Base-by-base conservation (phyloP, 1,140 invertebrate genomes). In the Vollenhovia emeryi region DNA sequence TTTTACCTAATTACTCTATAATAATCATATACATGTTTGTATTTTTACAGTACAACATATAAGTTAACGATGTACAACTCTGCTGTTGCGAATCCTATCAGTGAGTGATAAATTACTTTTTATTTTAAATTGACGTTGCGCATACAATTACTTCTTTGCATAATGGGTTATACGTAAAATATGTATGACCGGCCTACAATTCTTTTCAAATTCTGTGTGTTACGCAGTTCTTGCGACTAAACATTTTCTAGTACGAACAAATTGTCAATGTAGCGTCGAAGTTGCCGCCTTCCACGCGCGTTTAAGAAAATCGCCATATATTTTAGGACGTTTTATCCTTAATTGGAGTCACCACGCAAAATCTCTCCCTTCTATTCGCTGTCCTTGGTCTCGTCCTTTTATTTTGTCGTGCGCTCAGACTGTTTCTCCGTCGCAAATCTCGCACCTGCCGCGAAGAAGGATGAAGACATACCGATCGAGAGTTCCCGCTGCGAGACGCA, bases 391-490 rank as follows among this genome's bases (percentile, higher is more conserved):
- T 50, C 71, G 52, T n/a, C n/a, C 36, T 45, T 84, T 76, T 73
- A 82, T 82, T 76, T 33, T 43, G 71, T 84, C 43, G 43, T 43
- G 43, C 11, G 45, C 50, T 21, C 60, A 43, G 64, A 43, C 52
- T 48, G 36, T 55, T 73, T 83, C 64, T 50, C 52, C 50, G 21
- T 80, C 83, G 69, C 71, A 24, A 82, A 78, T 86, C 75, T 87
- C 80, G 66, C 89, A 89, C 90, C 84, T 90, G 86, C 90, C 88
- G 78, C 52, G 83, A 74, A 66, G 69, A 86, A 86, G 52, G 85
- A 89, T 90, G 89, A 89, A 92, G 91, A 92, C 87, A 90, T 91
- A 84, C 74, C 80, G 89, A 91, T 91, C 85, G 76, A 57, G 68
- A 76, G 59, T 83, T 82, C 91, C 91, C 78, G 91, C 90, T 90